Evolutionary conservation across 2,888 invertebrate genomes (phyloP).

Genomic region (Orchesellides sinensis): DNA sequence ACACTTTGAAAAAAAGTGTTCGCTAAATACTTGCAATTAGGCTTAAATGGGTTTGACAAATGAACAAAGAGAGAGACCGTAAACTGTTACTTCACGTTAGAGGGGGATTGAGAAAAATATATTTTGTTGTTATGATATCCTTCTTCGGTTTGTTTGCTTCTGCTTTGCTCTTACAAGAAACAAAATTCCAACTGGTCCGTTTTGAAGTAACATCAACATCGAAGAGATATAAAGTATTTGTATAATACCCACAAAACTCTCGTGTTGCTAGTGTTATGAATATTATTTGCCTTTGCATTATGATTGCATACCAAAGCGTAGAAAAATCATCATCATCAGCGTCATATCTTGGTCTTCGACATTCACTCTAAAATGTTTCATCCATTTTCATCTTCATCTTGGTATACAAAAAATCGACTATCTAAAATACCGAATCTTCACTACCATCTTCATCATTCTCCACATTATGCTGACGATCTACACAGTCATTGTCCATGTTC

Average conservation of each 20-base stretch:
- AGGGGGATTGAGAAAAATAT: not conserved
- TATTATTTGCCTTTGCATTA: conserved; percentile 33
- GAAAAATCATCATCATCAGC: conserved; percentile 35
- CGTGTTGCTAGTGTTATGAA: conserved; percentile 16
- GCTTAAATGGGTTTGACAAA: conserved; percentile 62
- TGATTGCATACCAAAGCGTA: conserved; percentile 44
- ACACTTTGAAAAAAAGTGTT: conserved; percentile 16
- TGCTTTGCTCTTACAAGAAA: not conserved
- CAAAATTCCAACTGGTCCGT: not conserved
- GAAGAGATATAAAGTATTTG: not conserved
- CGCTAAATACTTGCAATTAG: conserved; percentile 65
- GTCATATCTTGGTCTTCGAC: conserved; percentile 1
- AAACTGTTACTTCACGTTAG: conserved; percentile 34
- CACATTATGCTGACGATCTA: conserved; percentile 41
- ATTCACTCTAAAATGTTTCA: conserved; percentile 33
- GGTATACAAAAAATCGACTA: conserved; percentile 5
- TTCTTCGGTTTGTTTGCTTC: not conserved
- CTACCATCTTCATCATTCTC: conserved; percentile 10
- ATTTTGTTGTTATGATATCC: not conserved
- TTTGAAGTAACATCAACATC: not conserved
- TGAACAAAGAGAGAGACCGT: conserved; percentile 59
- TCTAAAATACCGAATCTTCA: not conserved
- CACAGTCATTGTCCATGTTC: conserved; percentile 47
- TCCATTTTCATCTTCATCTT: conserved; percentile 41
- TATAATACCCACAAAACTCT: not conserved